Percentiles rank a stretch among this genome's conserved stretches.
Evolutionary conservation across 2,797 vertebrate species (phyloP).

Genomic region (Lutjanus argentimaculatus): DNA sequence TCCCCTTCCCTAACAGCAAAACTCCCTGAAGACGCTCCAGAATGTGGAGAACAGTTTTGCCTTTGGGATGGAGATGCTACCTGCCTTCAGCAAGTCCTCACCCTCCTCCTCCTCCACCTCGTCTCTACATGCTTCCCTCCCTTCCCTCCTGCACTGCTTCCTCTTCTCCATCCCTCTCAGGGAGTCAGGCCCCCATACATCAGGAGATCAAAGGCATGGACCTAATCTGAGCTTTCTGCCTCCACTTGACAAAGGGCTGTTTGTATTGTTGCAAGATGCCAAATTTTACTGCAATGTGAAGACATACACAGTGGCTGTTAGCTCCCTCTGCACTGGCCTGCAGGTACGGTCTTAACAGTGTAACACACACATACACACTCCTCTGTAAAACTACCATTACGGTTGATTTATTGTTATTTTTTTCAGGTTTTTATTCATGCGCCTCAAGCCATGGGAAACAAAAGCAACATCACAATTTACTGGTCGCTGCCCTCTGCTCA

Average conservation of each 20-base stretch:
- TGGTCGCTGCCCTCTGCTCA: conserved; percentile 19
- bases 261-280: conserved; percentile 78
- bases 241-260: conserved; percentile 80
- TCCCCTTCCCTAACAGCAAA: conserved; percentile 23
- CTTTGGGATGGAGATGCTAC: conserved; percentile 76
- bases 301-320: conserved; percentile 78
- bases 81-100: conserved; percentile 64
- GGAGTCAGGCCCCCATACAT: conserved; percentile 41
- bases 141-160: conserved; percentile 36
- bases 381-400: conserved; percentile 10
- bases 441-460: conserved; percentile 52
- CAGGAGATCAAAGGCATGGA: conserved; percentile 47
- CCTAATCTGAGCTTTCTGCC: conserved; percentile 72
- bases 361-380: conserved; percentile 8
- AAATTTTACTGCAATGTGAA: conserved; percentile 80
- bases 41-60: conserved; percentile 83
- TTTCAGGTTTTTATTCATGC: conserved; percentile 46
- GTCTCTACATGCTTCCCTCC: not conserved
- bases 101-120: not conserved
- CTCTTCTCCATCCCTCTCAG: conserved; percentile 43
- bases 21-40: conserved; percentile 67
- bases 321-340: conserved; percentile 76
- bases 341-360: conserved; percentile 73
- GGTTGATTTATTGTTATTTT: conserved; percentile 56
- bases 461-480: conserved; percentile 61